Base-by-base conservation (phyloP, 2,113 vertebrate species). In the Silurus glanis region DNA sequence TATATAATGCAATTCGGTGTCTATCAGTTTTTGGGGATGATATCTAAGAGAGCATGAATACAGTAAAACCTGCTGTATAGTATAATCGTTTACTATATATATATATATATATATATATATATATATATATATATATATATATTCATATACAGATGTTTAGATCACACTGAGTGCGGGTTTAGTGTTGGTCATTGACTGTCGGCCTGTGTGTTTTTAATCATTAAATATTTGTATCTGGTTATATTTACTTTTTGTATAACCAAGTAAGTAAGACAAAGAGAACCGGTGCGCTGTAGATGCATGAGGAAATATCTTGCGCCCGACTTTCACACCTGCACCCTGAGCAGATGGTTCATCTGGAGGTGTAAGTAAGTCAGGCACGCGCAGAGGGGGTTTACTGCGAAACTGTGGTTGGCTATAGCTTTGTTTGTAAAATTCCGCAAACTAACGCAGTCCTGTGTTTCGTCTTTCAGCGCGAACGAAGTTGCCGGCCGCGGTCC, bases 391-490 rank as follows among this genome's bases (percentile, higher is more conserved):
- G 17, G 3, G 59, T 55, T 59, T 19, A 19, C 4, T 21, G 25
- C 37, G 37, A 37, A 37, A 37, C 37, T 37, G 37, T 37, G 37
- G 37, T 37, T 37, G 37, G 37, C 37, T 37, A 37, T 37, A 37
- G 2, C 2, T 37, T 37, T 37, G 37, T 37, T 37, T 37, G 37
- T 37, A 37, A 37, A 37, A 37, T 37, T 37, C 37, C 2, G 37
- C 37, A 13, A 71, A 47, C 23, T 47, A 55, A 49, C 64, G 64
- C 49, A 25, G 58, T 21, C 74, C 64, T 76, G 82, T 86, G 67
- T 86, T 83, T 67, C 3, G 6, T 89, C 64, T 21, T 84, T n/a
- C 80, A 91, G 88, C 81, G 89, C 92, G 92, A 93, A 93, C 93
- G 89, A 45, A 59, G 28, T 59, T 95, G 93, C 67, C 51, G 51